Evolutionary conservation across 2,797 vertebrate species (phyloP), one percentile per base, ranked within the genome.

Genomic region (Oreochromis grahami): DNA sequence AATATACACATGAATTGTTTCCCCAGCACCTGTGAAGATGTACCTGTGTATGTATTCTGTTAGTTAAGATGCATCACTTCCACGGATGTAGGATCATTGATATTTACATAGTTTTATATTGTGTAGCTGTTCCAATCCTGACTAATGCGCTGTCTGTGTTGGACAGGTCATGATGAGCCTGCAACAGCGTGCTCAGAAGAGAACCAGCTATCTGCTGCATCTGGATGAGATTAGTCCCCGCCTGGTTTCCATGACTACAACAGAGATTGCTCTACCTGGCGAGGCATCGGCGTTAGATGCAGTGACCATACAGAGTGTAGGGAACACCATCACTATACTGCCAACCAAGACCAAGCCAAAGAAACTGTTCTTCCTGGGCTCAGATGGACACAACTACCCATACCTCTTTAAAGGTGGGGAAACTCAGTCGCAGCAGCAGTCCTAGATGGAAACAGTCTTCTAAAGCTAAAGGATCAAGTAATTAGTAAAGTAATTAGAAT

Each of bases 261-360:
- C 99, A 1, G 98, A 99, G 94, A 99, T 99, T 89, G 99, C 98
- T 0, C 97, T 99, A 81, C 99, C 99, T 0, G 98, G 99, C 6
- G 98, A 99, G 91, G 97, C 99, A 34, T 98, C 98, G 0, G 98
- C 98, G 24, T 98, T 97, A 24, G 99, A 99, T 34, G 97, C 99
- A 0, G 96, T 99, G 83, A 99, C 98, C 82, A 99, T 99, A 86
- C 97, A 99, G 83, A 99, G 97, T 0, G 98, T 99, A 63, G 98
- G 98, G 34, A 98, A 96, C 93, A 98, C 98, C 63, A 98, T 99
- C 90, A 99, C 98, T 45, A 99, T 99, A 89, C 96, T 99, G 79
- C 99, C 99, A 0, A 99, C 99, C 74, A 99, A 99, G 97, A 99
- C 99, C 74, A 99, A 99, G 83, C 98, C 99, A 13, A 99, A 99